Base-by-base conservation (phyloP, 2,888 invertebrate genomes). In the Drosophila atroscutellata region DNA sequence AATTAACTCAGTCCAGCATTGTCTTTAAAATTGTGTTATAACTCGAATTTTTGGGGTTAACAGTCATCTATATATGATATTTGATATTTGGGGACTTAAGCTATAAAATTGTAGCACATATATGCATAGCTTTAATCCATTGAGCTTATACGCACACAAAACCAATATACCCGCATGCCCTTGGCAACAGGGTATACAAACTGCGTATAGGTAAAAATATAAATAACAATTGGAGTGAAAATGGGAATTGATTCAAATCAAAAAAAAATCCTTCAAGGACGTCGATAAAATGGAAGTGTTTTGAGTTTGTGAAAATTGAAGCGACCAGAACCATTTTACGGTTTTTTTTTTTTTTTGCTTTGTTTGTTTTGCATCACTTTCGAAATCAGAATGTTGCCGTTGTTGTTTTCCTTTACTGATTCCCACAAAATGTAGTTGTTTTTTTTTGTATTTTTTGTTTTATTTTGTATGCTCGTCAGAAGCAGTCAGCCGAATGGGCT, bases 401-500 rank as follows among this genome's bases (percentile, higher is more conserved):
- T 51, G 13, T 28, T 28, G n/a, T 28, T n/a, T n/a, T 30, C 0
- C 13, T n/a, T 52, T 15, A 15, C 32, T 52, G 20, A 24, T 51
- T 20, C 51, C 51, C 20, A 8, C 4, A 34, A 24, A 36, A 36
- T 24, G 24, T 24, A 51, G 26, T 18, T n/a, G 39, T 7, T 6
- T 30, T 7, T 50, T 49, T 5, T 8, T n/a, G n/a, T n/a, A n/a
- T n/a, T 49, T 18, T 5, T 4, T 28, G 18, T 15, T 24, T 24
- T 45, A 2, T 49, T 26, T 28, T 28, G 18, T 36, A 15, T 49
- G 36, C 8, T 37, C 2, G 36, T 39, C 37, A 37, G n/a, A n/a
- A 28, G 8, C 28, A 55, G 55, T 55, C n/a, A 54, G 54, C 5
- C 20, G 7, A 55, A 55, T 28, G 55, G 55, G 26, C 37, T 15